Base-by-base conservation (phyloP, 2,888 invertebrate species). In the Tetranychus piercei region DNA sequence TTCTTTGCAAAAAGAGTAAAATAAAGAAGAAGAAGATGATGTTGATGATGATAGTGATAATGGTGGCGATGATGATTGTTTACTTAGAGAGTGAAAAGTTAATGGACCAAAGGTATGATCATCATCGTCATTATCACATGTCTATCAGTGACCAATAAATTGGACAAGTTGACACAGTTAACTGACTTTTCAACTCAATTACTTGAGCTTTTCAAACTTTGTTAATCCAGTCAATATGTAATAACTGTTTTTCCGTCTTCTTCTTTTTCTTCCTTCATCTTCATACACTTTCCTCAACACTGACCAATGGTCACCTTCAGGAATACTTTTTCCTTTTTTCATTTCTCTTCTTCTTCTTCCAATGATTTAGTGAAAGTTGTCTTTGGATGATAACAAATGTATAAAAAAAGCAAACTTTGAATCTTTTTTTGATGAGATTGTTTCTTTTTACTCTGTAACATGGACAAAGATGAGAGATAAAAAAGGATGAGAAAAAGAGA, bases 91-190 rank as follows among this genome's bases (percentile, higher is more conserved):
- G 55, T 55, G 55, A 55, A 55, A 55, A 55, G 55, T 55, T 55
- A 55, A 55, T 55, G 55, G 55, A 55, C 55, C 55, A 55, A 55
- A 55, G 55, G 55, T 55, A 55, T 55, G 55, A 55, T 55, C 55
- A 55, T 55, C 15, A 55, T 55, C 55, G 15, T 55, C 55, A 55
- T 55, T 15, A 55, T 55, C 15, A 55, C 55, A 15, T 55, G 55
- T 55, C 55, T 55, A 55, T 55, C 55, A 55, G 55, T 55, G 55
- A 55, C 55, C 55, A 55, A 55, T 55, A 55, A 55, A 55, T 15
- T 55, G 55, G 55, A 55, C 55, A 55, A 55, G 55, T 55, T 55
- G 55, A 55, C 55, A 55, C 15, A 55, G 55, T 55, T 55, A 55
- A 55, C 55, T 55, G 15, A 55, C 11, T 15, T 55, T 55, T 15